Percentiles rank a stretch among this genome's conserved stretches.
These are phyloP conservation scores for Dendroctonus ponderosae DNA, from an alignment of 1,140 invertebrate species.

Conservation along the genomic window DNA sequence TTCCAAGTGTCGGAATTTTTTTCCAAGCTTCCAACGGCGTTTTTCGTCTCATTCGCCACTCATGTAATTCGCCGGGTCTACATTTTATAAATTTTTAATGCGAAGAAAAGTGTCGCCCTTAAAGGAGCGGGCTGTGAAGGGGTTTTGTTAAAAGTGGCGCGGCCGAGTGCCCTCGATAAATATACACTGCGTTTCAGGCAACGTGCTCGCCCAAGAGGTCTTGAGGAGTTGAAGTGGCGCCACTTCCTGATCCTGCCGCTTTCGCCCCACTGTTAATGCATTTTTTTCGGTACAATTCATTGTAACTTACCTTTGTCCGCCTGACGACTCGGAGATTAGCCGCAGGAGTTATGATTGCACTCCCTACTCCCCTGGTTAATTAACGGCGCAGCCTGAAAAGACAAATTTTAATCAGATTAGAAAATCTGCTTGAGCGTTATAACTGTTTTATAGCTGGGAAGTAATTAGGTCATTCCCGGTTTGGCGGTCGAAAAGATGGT, in stretches of 20 bases:
- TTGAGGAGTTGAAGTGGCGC: background rate
- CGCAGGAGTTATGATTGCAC: too few relatives aligned
- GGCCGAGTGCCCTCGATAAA: slow-evolving; percentile 19
- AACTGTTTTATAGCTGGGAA: background rate
- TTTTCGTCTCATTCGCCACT: too few relatives aligned
- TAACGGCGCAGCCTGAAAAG: background rate
- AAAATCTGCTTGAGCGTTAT: background rate
- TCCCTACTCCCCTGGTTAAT: background rate
- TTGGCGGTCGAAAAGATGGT: background rate
- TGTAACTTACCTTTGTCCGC: too few relatives aligned
- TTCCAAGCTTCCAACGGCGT: too few relatives aligned
- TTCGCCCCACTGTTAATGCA: too few relatives aligned
- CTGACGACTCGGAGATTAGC: too few relatives aligned
- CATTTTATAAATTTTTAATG: too few relatives aligned
- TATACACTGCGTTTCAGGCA: slow-evolving; percentile 22
- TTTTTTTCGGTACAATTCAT: too few relatives aligned
- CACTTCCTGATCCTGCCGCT: background rate
- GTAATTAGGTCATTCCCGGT: slow-evolving; percentile 1
- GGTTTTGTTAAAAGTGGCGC: slow-evolving; percentile 21
- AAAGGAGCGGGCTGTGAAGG: slow-evolving; percentile 3
- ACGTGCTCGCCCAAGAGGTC: background rate
- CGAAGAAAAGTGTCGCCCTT: slow-evolving; percentile 15
- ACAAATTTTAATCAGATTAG: slow-evolving; percentile 2
- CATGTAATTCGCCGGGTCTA: too few relatives aligned
- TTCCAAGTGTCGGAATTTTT: too few relatives aligned